Conservation (phyloP, 2,797 vertebrate genomes). For the Lithobates pipiens region DNA sequence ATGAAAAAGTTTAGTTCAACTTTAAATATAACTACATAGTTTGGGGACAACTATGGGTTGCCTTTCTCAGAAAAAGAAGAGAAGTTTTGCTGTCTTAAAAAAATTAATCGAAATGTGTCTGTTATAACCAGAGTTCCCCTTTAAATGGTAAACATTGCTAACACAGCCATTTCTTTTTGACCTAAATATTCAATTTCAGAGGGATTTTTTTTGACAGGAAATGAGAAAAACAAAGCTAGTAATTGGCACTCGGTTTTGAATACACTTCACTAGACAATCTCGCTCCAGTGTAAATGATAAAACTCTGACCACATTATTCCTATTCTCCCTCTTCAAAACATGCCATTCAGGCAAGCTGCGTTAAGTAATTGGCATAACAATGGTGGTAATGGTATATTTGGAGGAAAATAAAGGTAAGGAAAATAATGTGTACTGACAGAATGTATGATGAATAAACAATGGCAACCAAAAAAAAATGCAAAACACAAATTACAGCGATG, state of each 20-base stretch:
- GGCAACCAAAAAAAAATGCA: not conserved
- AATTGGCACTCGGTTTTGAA: not conserved
- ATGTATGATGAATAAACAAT: not conserved
- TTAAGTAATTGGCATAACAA: not conserved
- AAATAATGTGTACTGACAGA: not conserved
- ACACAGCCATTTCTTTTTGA: not conserved
- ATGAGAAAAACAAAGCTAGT: constrained; percentile 1
- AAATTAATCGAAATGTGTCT: too few relatives aligned
- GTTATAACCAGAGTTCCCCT: not conserved
- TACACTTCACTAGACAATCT: constrained; percentile 5
- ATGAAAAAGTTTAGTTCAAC: too few relatives aligned
- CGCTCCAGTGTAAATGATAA: not conserved
- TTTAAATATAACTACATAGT: too few relatives aligned
- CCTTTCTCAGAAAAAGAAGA: too few relatives aligned
- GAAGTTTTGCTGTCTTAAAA: too few relatives aligned
- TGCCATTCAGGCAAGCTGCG: not conserved
- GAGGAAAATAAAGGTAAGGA: not conserved
- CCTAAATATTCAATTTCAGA: not conserved
- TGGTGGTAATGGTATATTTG: not conserved
- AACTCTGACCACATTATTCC: not conserved
- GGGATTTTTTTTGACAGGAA: not conserved
- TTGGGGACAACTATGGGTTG: not conserved
- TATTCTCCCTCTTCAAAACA: not conserved
- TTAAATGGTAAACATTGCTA: not conserved
- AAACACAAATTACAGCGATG: not conserved